Percentiles rank a stretch among this genome's conserved stretches.
These are phyloP conservation scores for Vultur gryphus DNA, from an alignment of 2,797 vertebrate species.

Conservation along the genomic window DNA sequence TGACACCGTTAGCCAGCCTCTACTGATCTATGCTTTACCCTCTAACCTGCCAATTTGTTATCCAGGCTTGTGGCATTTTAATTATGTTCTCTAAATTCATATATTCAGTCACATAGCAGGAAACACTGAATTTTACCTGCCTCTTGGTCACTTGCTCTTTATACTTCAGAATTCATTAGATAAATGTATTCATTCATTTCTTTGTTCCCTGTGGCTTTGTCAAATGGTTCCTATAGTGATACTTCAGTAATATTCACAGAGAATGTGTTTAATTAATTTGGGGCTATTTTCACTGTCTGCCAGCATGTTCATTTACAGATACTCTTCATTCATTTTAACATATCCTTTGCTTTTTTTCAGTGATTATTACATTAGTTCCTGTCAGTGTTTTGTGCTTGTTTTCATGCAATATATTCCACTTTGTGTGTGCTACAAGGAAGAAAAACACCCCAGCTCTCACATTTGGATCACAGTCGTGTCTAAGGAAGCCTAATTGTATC, in stretches of 20 bases:
- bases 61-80: not conserved
- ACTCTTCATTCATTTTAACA: not conserved
- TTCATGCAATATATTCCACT: not conserved
- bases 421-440: not conserved
- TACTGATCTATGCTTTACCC: not conserved
- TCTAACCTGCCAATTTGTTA: not conserved
- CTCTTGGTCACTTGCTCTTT: not conserved
- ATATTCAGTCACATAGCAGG: not conserved
- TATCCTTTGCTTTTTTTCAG: not conserved
- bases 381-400: not conserved
- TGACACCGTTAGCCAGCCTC: not conserved
- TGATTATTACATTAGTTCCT: not conserved
- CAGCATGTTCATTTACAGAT: not conserved
- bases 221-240: conserved; percentile 31
- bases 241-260: not conserved
- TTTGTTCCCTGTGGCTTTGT: not conserved
- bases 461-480: not conserved
- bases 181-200: not conserved
- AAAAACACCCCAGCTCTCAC: not conserved
- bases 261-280: not conserved
- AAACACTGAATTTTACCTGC: not conserved
- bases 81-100: not conserved
- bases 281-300: not conserved
- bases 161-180: not conserved
- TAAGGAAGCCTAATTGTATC: not conserved